Conservation (phyloP, 1,140 invertebrate genomes). For the Drosophila neocordata region DNA sequence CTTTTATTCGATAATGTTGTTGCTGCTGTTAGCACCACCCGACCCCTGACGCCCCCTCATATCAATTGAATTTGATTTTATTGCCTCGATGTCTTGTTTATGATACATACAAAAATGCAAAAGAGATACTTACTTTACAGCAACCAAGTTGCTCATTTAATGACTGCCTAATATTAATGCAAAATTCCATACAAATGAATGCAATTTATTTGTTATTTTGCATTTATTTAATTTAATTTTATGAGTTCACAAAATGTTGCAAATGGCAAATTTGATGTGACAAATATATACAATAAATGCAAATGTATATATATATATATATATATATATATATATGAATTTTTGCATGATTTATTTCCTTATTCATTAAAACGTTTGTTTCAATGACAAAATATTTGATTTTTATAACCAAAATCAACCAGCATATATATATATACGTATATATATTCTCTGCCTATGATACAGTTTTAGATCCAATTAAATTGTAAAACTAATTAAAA, state of each 20-base stretch:
- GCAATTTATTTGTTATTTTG: constrained; percentile 25
- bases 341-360: constrained; percentile 30
- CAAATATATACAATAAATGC: background rate
- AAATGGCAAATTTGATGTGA: constrained; percentile 7
- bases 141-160: constrained; percentile 36
- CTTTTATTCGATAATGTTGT: constrained; percentile 36
- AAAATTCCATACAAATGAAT: constrained; percentile 30
- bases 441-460: background rate
- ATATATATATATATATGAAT: background rate
- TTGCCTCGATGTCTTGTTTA: constrained; percentile 39
- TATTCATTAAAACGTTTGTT: constrained; percentile 24
- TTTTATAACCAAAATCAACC: background rate
- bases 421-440: too few species aligned
- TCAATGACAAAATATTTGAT: constrained; percentile 25
- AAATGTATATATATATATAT: constrained; percentile 19
- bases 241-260: constrained; percentile 29
- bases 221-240: constrained; percentile 33
- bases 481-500: constrained; percentile 77
- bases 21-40: background rate
- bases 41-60: background rate
- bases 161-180: constrained; percentile 48
- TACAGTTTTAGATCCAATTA: constrained; percentile 45
- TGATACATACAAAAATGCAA: constrained; percentile 18
- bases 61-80: constrained; percentile 58
- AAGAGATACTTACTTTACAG: background rate